Evolutionary conservation across 2,113 vertebrate genomes (phyloP).

Genomic region (Mirounga angustirostris): DNA sequence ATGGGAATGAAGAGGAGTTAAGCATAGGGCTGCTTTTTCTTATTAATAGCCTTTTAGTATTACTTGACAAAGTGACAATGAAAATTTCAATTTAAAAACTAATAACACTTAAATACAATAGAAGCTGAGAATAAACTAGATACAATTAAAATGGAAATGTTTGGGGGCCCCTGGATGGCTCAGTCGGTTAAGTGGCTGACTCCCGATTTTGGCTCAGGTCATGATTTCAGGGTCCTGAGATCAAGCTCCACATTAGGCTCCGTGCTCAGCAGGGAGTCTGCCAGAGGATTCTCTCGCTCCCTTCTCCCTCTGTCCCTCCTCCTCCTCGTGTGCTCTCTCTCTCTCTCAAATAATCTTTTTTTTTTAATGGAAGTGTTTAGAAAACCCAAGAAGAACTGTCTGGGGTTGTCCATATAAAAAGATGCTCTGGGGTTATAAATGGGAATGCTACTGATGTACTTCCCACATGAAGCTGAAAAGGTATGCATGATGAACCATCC

Average conservation of each 20-base stretch:
- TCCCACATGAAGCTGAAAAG: not conserved
- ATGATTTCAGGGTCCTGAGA: not conserved
- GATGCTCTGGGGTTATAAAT: not conserved
- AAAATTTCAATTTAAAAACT: not conserved
- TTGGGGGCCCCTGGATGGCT: not conserved
- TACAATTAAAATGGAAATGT: not conserved
- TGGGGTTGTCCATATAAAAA: not conserved
- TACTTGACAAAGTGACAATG: not conserved
- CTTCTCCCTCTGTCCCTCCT: not conserved
- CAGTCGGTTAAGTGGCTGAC: not conserved
- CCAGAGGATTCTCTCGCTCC: not conserved
- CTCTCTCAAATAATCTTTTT: not conserved
- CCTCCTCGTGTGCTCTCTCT: too few species aligned
- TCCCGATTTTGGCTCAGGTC: not conserved
- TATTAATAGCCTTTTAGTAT: not conserved
- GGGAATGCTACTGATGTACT: not conserved
- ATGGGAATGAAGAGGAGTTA: not conserved
- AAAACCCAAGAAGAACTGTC: not conserved
- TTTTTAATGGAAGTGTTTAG: not conserved
- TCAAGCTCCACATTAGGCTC: not conserved
- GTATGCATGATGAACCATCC: accelerated
- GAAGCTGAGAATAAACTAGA: not conserved
- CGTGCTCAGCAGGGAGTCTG: not conserved
- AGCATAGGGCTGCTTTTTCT: not conserved
- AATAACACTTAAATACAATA: not conserved